Evolutionary conservation across 1,140 invertebrate species (phyloP), one percentile per base, ranked within the genome.

Genomic region (Copidosoma floridanum): DNA sequence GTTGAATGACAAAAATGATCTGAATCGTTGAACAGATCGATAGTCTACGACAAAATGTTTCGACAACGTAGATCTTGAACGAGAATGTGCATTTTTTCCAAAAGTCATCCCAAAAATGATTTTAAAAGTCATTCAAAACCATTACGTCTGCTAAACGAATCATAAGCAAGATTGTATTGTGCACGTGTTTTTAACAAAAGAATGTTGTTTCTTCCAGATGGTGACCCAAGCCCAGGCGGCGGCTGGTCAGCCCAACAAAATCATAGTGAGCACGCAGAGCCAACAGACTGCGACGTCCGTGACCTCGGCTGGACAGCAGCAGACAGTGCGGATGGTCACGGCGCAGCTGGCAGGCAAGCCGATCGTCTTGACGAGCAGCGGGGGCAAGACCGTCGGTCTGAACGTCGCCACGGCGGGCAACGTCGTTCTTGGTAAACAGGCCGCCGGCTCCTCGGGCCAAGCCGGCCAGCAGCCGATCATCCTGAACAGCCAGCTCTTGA

Each of bases 311-410:
- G 57, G 64, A n/a, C 65, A 65, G 21, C 70, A 55, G 51, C 81
- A 66, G 67, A 79, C 77, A 3, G 80, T 85, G 6, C 71, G 84
- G 27, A 84, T 85, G 83, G 82, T 85, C 0, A 82, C 84, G 18
- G 81, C 85, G 0, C 84, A 85, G 54, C 73, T 87, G 2, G 82
- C 82, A 18, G 87, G 87, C 1, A 88, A 89, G 66, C 86, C 85
- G 3, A 82, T 88, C 11, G 78, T 88, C 10, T 70, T 88, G 6
- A 84, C 85, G 0, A 85, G 84, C 57, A 82, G 77, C 63, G 81
- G 80, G 67, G 81, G 80, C 65, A 77, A 85, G 66, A 69, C 76
- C 54, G 66, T 82, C 37, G 70, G 74, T 5, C 73, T 79, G 27
- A 73, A 73, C 14, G 70, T 75, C 0, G 72, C 68, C 44, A 53